A percentile compares a stretch with the other conserved stretches of the same genome.
Evolutionary conservation across 2,888 invertebrate genomes (phyloP).

Genomic region (Chymomyza procnemis): DNA sequence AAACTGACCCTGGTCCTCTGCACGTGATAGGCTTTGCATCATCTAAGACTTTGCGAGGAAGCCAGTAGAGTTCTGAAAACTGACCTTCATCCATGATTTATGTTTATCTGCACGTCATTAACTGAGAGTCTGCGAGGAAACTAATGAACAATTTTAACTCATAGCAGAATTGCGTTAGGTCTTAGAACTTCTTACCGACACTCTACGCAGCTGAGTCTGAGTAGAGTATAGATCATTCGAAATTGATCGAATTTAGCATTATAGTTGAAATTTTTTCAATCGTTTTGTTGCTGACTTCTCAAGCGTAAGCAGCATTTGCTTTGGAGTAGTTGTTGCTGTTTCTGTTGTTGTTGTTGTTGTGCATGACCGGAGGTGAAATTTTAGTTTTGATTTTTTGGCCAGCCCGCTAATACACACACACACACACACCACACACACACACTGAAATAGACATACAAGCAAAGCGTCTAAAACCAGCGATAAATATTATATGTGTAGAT

Average conservation of each 20-base stretch:
- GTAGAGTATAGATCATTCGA: not conserved
- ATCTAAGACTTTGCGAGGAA: no score
- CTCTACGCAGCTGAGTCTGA: no score
- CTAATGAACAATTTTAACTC: no score
- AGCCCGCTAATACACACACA: slow-evolving; percentile 30
- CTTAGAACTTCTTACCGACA: no score
- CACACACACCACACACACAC: not conserved
- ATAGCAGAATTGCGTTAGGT: no score
- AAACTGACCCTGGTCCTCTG: no score
- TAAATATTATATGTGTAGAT: slow-evolving; percentile 66
- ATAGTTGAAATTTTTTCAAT: not conserved
- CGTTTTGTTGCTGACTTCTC: slow-evolving; percentile 19
- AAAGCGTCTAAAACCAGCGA: slow-evolving; percentile 53
- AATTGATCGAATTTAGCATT: not conserved
- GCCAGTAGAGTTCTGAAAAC: no score
- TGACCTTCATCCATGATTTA: no score
- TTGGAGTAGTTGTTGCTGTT: not conserved
- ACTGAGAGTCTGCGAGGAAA: no score
- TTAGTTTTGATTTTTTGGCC: slow-evolving; percentile 53
- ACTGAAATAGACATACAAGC: slow-evolving; percentile 18
- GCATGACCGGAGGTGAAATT: slow-evolving; percentile 71
- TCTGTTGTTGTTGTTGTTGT: slow-evolving; percentile 32
- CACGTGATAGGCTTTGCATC: no score
- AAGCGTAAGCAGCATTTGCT: not conserved
- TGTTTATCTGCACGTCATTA: no score